phyloP scores from a whole-genome alignment of 2,797 vertebrate species.

The Petrocephalus sullivani region DNA sequence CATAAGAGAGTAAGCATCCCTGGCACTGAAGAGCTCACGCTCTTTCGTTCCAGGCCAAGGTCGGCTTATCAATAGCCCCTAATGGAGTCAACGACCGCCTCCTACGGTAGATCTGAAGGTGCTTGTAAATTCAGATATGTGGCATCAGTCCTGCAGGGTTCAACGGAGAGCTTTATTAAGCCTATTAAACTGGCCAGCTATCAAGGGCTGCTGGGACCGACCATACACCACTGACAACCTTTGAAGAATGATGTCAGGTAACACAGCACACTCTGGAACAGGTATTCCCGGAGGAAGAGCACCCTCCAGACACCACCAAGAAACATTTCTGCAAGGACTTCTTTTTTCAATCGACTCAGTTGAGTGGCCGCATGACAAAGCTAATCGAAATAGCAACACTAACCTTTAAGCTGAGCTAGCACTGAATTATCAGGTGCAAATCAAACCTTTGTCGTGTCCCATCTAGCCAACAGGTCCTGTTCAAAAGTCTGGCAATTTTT shows the following conservation, averaged over 20 bases:
- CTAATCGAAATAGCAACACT: not conserved
- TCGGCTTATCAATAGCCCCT: slow-evolving; percentile 16
- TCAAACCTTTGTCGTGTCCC: not conserved
- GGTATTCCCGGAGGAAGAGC: not conserved
- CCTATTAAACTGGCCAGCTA: not conserved
- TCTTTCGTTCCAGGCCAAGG: not conserved
- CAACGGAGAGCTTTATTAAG: slow-evolving; percentile 15
- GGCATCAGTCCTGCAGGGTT: slow-evolving; percentile 10
- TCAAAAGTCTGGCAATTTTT: not conserved
- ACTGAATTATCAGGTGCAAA: not conserved
- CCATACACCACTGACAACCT: not conserved
- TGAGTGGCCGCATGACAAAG: not conserved
- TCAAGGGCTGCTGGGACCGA: not conserved
- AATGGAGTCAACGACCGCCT: slow-evolving; percentile 21
- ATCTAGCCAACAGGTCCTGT: not conserved
- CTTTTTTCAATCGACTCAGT: not conserved
- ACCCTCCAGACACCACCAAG: not conserved
- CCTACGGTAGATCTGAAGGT: not conserved
- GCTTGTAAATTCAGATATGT: slow-evolving; percentile 14
- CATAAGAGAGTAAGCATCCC: not conserved
- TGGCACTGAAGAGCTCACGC: not conserved
- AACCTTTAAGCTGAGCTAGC: not conserved
- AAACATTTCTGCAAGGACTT: not conserved
- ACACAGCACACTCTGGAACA: too few species aligned
- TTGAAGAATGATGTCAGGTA: not conserved